A percentile compares a stretch with the other conserved stretches of the same genome.
phyloP scores from a whole-genome alignment of 2,113 vertebrate genomes.

The Lucifuga dentata region DNA sequence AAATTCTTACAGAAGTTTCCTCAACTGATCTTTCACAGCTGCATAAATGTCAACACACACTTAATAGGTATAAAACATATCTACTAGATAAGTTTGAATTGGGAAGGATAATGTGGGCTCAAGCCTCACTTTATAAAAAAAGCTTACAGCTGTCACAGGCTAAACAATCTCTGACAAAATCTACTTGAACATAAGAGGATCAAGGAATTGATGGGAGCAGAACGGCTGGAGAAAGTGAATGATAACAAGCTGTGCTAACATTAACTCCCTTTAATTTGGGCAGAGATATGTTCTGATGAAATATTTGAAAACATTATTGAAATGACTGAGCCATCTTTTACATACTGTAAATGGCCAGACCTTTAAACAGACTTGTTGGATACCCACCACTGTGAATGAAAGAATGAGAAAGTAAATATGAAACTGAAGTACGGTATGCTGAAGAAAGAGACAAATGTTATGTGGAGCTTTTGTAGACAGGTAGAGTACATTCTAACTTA shows the following conservation, averaged over 20 bases:
- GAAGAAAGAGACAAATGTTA: constrained; percentile 12
- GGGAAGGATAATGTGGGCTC: constrained; percentile 48
- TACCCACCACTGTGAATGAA: not conserved
- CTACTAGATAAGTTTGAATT: constrained; percentile 35
- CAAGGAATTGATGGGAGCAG: constrained; percentile 62
- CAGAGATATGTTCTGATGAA: constrained; percentile 36
- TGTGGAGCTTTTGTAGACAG: not conserved
- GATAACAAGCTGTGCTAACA: constrained; percentile 51
- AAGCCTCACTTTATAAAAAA: constrained; percentile 41
- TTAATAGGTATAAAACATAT: constrained; percentile 33
- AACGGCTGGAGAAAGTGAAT: constrained; percentile 55
- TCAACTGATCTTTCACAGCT: constrained; percentile 20
- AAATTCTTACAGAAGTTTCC: constrained; percentile 28
- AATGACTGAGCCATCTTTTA: constrained; percentile 9
- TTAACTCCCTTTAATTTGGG: constrained; percentile 32
- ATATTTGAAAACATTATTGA: constrained; percentile 13
- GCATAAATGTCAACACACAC: constrained; percentile 42
- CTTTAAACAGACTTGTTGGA: no score
- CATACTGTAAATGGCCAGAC: no score
- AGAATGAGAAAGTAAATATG: not conserved
- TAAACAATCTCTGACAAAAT: constrained; percentile 66
- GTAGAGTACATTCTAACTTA: not conserved
- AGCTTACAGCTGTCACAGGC: constrained; percentile 56
- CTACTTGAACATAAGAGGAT: constrained; percentile 61
- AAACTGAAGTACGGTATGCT: constrained; percentile 1